phyloP scores from a whole-genome alignment of 2,888 invertebrate genomes.

The Plutella xylostella region DNA sequence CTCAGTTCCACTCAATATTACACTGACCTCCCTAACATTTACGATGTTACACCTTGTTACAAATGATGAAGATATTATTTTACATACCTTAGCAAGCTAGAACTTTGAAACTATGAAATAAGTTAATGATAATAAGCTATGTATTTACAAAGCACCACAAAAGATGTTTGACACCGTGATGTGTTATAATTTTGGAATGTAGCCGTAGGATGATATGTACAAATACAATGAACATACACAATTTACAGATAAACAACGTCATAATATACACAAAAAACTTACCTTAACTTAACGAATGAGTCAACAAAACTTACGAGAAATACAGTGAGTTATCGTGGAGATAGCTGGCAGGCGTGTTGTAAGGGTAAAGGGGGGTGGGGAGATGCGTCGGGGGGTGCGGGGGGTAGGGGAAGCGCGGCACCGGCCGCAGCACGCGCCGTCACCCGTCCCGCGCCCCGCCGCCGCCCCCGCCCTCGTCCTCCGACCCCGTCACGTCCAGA shows the following conservation, averaged over 20 bases:
- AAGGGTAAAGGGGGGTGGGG: conserved; percentile 33
- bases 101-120: no score
- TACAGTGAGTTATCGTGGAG: no score
- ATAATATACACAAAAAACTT: no score
- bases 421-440: conserved; percentile 63
- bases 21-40: neutral
- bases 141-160: neutral
- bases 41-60: neutral
- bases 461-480: conserved; percentile 51
- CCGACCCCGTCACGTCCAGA: conserved; percentile 64
- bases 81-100: no score
- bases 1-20: neutral
- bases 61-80: neutral
- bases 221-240: no score
- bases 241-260: no score
- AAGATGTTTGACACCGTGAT: neutral
- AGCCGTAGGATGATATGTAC: conserved; percentile 45
- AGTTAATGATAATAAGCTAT: no score
- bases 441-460: conserved; percentile 47
- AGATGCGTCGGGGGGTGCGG: conserved; percentile 36
- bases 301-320: conserved; percentile 34
- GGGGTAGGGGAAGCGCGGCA: conserved; percentile 58
- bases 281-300: no score
- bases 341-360: conserved; percentile 34
- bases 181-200: conserved; percentile 48